Percentiles rank a stretch among this genome's conserved stretches.
Evolutionary conservation across 2,888 invertebrate genomes (phyloP).

Genomic region (Pterostichus niger): DNA sequence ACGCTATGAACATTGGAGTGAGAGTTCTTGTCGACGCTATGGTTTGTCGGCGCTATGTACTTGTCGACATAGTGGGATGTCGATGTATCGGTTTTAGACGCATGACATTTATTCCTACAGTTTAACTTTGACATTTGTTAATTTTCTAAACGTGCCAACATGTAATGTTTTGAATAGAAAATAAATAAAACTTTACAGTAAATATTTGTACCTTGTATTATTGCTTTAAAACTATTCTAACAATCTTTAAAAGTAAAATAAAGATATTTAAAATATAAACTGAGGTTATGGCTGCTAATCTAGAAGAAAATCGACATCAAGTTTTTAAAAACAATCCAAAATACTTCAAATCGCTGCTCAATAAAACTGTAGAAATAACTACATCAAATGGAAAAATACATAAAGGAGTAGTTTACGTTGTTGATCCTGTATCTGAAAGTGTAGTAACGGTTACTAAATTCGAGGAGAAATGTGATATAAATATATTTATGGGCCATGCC

Average conservation of each 20-base stretch:
- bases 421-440: constrained; percentile 74
- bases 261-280: constrained; percentile 19
- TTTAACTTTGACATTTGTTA: too few relatives aligned
- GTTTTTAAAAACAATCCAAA: constrained; percentile 69
- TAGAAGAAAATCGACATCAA: not conserved
- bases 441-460: constrained; percentile 71
- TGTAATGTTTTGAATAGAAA: too few relatives aligned
- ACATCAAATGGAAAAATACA: constrained; percentile 71
- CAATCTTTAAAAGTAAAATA: not conserved
- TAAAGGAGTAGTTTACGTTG: constrained; percentile 72
- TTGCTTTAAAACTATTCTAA: not conserved
- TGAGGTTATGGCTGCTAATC: constrained; percentile 14
- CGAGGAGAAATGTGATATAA: constrained; percentile 59
- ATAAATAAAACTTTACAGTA: too few relatives aligned
- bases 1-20: too few relatives aligned
- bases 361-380: constrained; percentile 72
- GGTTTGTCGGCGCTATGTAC: too few relatives aligned
- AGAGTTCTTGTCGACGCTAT: too few relatives aligned
- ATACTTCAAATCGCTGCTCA: constrained; percentile 72
- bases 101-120: too few relatives aligned
- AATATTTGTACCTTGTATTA: too few relatives aligned
- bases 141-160: too few relatives aligned
- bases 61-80: too few relatives aligned
- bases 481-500: constrained; percentile 70
- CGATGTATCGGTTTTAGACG: too few relatives aligned